These are phyloP conservation scores for Carollia perspicillata DNA, from an alignment of 2,113 vertebrate genomes.

Conservation along the genomic window DNA sequence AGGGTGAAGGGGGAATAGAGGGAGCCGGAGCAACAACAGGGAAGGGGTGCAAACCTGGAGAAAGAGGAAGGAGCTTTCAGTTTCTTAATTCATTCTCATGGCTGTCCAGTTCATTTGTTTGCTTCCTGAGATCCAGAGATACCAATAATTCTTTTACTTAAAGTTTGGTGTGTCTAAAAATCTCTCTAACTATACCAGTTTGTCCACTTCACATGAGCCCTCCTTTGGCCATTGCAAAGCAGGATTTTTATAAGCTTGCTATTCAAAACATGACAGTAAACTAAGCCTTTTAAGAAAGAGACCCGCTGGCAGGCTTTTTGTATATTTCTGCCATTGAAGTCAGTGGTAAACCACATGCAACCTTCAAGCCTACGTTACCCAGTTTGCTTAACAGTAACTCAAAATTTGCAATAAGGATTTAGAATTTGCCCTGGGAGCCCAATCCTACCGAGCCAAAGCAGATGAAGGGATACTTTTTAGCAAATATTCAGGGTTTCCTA, in stretches of 20 bases:
- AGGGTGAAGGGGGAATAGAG: neutral
- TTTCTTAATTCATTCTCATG: neutral
- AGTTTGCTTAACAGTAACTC: neutral
- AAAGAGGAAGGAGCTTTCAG: neutral
- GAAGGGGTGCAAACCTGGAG: neutral
- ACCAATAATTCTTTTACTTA: neutral
- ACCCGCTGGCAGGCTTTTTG: neutral
- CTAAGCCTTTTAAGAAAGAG: neutral
- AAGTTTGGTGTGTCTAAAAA: neutral
- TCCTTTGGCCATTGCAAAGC: neutral
- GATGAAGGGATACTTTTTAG: neutral
- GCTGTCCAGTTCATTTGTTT: neutral
- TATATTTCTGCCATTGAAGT: neutral
- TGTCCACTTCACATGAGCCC: neutral
- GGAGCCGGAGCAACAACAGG: neutral
- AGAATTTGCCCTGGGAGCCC: neutral
- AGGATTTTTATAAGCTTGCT: neutral
- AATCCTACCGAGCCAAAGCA: neutral
- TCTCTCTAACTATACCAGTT: neutral
- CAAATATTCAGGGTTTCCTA: neutral
- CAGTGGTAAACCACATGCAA: neutral
- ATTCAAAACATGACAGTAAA: neutral
- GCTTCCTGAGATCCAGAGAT: neutral
- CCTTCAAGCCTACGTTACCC: neutral
- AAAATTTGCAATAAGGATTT: neutral